Conservation (phyloP, 2,888 invertebrate species). For the Copidosoma aretas region DNA sequence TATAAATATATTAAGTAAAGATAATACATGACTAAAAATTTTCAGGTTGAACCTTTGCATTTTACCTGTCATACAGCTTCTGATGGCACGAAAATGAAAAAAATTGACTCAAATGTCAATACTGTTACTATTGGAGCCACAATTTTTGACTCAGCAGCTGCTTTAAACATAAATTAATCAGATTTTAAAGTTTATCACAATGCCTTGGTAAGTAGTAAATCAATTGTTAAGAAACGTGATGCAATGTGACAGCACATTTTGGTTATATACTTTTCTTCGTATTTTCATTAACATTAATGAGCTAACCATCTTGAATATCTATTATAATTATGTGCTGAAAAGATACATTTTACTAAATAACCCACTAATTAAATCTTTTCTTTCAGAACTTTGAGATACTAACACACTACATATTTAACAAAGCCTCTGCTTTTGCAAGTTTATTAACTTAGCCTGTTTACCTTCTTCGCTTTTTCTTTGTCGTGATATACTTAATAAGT, state of each 20-base stretch:
- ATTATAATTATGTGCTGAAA: too few relatives aligned
- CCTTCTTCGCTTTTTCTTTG: too few relatives aligned
- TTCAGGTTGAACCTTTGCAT: conserved; percentile 84
- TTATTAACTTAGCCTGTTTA: too few relatives aligned
- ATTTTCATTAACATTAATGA: conserved; percentile 37
- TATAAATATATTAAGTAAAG: background rate
- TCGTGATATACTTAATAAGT: too few relatives aligned
- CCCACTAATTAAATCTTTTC: too few relatives aligned
- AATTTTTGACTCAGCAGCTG: conserved; percentile 49
- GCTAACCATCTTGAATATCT: too few relatives aligned
- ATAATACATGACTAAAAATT: background rate
- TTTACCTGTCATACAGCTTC: conserved; percentile 87
- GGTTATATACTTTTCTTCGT: background rate
- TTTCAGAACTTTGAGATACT: conserved; percentile 58
- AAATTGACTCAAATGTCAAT: conserved; percentile 65
- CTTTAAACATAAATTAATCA: conserved; percentile 49
- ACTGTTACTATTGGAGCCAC: conserved; percentile 51
- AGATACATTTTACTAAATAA: too few relatives aligned
- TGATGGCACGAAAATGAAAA: conserved; percentile 88
- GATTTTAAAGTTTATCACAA: conserved; percentile 56
- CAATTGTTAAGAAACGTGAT: too few relatives aligned
- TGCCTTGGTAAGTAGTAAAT: conserved; percentile 52
- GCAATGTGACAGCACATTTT: background rate
- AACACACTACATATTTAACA: too few relatives aligned
- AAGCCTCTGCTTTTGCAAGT: too few relatives aligned